Evolutionary conservation across 2,888 invertebrate genomes (phyloP), one percentile per base, ranked within the genome.

Genomic region (Volucella bombylans): DNA sequence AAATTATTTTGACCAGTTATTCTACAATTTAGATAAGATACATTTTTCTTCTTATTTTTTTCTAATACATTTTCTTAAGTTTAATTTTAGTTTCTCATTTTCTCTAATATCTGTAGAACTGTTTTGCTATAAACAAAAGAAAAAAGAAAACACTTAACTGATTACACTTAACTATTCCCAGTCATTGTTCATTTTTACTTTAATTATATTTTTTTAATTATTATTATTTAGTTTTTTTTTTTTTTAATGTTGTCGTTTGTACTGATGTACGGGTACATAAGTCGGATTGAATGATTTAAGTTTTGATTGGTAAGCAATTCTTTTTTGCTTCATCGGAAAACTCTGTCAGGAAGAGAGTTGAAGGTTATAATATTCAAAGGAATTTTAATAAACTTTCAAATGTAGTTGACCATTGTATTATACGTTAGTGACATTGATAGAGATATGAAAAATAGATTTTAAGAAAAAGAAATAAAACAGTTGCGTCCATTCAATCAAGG

Each of bases 141-240:
- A 31, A 31, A 18, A 55, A 31, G n/a, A 55, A 55, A 55, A 18
- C 62, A 68, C 49, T 68, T 80, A 73, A 72, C 59, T 71, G 41
- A n/a, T 59, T 61, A 65, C 31, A 50, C 50, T 73, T 61, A 50
- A 57, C 18, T 74, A 79, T 59, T 80, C 31, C 80, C 83, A 83
- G 80, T 80, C 83, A 71, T 43, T 57, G 68, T 64, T 50, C 1
- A 31, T 47, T 50, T 31, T 2, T 57, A 41, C 59, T 45, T 45
- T 23, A 4, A 15, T 12, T 61, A 49, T 47, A 18, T 23, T 61
- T 15, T 52, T 50, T 4, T 6, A 38, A 14, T 47, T 45, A 10
- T 12, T 31, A 12, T 47, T 59, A n/a, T 6, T 31, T 31, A 6
- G n/a, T n/a, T n/a, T 31, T 31, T 65, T 43, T 23, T 31, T 31